Base-by-base conservation (phyloP, 2,797 vertebrate genomes). In the Apodemus agrarius region DNA sequence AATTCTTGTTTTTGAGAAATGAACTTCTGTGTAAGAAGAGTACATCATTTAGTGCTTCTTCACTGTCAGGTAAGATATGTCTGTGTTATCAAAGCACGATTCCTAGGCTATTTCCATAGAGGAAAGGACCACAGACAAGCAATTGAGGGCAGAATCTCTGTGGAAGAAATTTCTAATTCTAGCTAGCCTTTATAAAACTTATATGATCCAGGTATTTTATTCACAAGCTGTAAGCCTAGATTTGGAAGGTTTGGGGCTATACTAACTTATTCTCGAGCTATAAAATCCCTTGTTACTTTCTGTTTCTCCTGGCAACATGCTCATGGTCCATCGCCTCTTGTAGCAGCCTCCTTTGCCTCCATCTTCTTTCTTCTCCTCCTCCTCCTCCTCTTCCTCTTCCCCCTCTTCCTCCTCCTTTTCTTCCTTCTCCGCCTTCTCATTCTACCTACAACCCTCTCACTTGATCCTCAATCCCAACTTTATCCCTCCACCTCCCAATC, bases 1-100 rank as follows among this genome's bases (percentile, higher is more conserved):
- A 79, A 74, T 80, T 37, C 40, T 72, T 67, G 1, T 85, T 79
- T 93, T 96, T 93, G 11, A 87, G 43, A 89, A 98, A 96, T 83
- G 86, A 89, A 89, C 6, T 67, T 19, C 63, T 54, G 46, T 63
- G 3, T 76, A 87, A 93, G 80, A 96, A 93, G 19, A 91, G 37
- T 24, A 67, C 10, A 75, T 94, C 52, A 79, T 63, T 95, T 92
- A 94, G 26, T 4, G 91, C n/a, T 82, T 10, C 59, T n/a, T n/a
- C 88, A 52, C 57, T 74, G 24, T 26, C 46, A 74, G 72, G 78
- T 93, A 75, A 69, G 87, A 34, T 52, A 52, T 88, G 22, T 37
- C 26, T 37, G 59, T 67, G 13, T 52, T 94, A 87, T 91, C 61
- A 93, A 91, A 82, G 74, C 29, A 89, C 88, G 90, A 92, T 93